Base-by-base conservation (phyloP, 2,113 vertebrate genomes). In the Anarhynchus alexandrinus region DNA sequence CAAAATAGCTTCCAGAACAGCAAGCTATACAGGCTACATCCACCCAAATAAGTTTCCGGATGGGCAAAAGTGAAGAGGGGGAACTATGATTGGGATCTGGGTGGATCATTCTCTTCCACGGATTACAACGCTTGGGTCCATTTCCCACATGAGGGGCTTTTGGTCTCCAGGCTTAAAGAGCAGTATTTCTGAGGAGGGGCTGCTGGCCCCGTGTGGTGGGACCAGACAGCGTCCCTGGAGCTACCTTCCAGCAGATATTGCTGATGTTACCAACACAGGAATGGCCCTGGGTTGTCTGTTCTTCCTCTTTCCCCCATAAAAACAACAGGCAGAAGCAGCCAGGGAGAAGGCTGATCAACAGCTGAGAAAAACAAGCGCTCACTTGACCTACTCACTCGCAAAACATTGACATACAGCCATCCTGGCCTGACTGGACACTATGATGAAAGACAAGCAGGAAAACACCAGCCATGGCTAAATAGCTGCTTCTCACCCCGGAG, bases 361-460 rank as follows among this genome's bases (percentile, higher is more conserved):
- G 26, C 0, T 52, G 34, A 43, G 36, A 86, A 55, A 76, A 69
- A 65, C 10, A 36, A 58, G 34, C 5, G 11, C 51, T 82, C 25
- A 11, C 29, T 40, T 45, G 42, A 52, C 15, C 14, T 40, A 23
- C 25, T n/a, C 5, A 1, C 25, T 30, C 4, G 1, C 15, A 23
- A 59, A n/a, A 77, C 1, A 0, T 7, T 52, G 34, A 58, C 1
- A 0, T 23, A 34, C 4, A 21, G 49, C 22, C 40, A 34, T 42
- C n/a, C n/a, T 23, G 45, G 66, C n/a, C 42, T 69, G 67, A 30
- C 74, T 38, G 38, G 34, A 15, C 51, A 54, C 34, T 23, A 5
- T 34, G 69, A 76, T 4, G 15, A 70, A 70, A 86, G 23, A 8
- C 34, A 64, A 67, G 40, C 36, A 57, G 27, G 26, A 57, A 38